Evolutionary conservation across 1,140 invertebrate genomes (phyloP).

Genomic region (Pinna nobilis): DNA sequence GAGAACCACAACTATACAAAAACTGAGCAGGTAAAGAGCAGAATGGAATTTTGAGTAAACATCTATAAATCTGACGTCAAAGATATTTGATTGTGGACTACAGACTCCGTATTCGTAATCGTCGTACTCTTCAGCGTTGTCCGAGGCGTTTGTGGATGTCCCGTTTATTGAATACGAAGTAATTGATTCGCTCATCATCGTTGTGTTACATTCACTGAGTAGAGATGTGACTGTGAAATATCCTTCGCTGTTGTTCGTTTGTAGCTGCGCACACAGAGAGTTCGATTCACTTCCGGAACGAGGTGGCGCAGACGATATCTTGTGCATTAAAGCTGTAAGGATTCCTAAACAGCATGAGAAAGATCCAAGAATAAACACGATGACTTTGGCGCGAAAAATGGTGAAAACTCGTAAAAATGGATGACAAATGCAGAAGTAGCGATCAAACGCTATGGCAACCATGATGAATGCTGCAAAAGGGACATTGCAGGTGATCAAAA

Average conservation of each 20-base stretch:
- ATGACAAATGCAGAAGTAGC: slow-evolving; percentile 73
- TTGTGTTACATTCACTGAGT: slow-evolving; percentile 10
- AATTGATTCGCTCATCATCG: background rate
- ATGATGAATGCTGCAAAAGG: slow-evolving; percentile 73
- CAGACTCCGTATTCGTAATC: slow-evolving; percentile 47
- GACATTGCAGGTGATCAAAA: slow-evolving; percentile 70
- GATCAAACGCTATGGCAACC: slow-evolving; percentile 73
- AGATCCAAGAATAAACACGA: slow-evolving; percentile 55
- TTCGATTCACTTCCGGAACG: background rate
- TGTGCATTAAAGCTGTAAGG: slow-evolving; percentile 41
- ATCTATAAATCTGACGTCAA: slow-evolving; percentile 53
- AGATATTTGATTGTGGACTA: slow-evolving; percentile 41
- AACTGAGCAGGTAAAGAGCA: slow-evolving; percentile 57
- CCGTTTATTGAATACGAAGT: background rate
- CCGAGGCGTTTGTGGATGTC: too few relatives aligned
- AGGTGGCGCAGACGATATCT: background rate
- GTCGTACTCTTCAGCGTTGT: background rate
- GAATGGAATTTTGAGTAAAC: slow-evolving; percentile 65
- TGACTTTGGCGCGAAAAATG: slow-evolving; percentile 62
- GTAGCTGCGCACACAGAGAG: background rate
- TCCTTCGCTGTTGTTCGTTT: background rate
- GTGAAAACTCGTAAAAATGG: slow-evolving; percentile 69
- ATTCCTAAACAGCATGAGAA: slow-evolving; percentile 65
- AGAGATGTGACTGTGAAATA: background rate
- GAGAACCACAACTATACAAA: slow-evolving; percentile 61